Percentiles rank a stretch among this genome's conserved stretches.
phyloP scores from a whole-genome alignment of 2,113 vertebrate species.

The Rhadina sibilatrix region DNA sequence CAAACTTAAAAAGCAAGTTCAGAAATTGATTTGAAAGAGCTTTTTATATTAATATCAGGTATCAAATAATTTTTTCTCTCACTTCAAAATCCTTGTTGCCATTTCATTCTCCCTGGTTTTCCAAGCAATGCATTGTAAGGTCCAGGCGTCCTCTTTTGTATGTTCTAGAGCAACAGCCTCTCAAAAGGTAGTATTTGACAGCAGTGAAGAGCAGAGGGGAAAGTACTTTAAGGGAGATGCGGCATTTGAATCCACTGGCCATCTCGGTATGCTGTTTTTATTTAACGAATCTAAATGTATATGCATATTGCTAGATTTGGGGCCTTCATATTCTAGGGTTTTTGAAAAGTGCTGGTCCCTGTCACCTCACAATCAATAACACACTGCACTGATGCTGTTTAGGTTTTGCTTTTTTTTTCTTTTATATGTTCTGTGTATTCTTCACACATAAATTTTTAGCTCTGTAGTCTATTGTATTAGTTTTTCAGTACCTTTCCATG shows the following conservation, averaged over 20 bases:
- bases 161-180: not conserved
- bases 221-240: not conserved
- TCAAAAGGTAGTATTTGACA: not conserved
- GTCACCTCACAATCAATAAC: fast-evolving
- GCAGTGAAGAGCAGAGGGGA: not conserved
- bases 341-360: not conserved
- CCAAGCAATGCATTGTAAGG: not conserved
- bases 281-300: not conserved
- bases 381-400: not conserved
- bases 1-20: not conserved
- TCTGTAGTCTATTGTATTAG: not conserved
- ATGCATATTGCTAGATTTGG: not conserved
- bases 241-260: not conserved
- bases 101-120: not conserved
- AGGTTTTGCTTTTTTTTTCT: not conserved
- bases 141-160: not conserved
- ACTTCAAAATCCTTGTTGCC: not conserved
- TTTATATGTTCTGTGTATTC: not conserved
- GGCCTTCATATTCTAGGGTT: not conserved
- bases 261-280: not conserved
- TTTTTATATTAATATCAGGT: not conserved
- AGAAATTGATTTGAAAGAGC: not conserved
- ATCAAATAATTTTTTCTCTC: not conserved
- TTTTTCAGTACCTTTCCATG: not conserved
- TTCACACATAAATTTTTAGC: no score